Conservation (phyloP, 2,888 invertebrate species). For the Psococerastis gibbosa region DNA sequence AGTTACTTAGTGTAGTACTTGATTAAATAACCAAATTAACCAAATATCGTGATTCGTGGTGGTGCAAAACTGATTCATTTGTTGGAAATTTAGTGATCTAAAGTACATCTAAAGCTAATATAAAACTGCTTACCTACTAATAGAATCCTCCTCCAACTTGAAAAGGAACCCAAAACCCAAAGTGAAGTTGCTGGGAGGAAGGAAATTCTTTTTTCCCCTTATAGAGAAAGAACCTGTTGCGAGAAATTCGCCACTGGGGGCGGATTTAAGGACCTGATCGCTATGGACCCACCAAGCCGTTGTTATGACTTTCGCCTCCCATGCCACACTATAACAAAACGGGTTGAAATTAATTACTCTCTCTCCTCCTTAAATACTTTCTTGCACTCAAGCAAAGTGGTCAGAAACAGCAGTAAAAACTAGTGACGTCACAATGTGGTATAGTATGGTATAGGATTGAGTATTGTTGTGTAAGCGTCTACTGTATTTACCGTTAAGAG, state of each 20-base stretch:
- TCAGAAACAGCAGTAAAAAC: too few relatives aligned
- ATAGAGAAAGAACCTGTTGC: constrained; percentile 95
- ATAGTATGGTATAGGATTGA: too few relatives aligned
- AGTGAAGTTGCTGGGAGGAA: constrained; percentile 78
- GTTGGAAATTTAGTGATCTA: too few relatives aligned
- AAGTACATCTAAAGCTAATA: too few relatives aligned
- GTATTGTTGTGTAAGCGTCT: too few relatives aligned
- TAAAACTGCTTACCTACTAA: constrained; percentile 38
- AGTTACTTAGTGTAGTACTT: too few relatives aligned
- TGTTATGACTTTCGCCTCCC: constrained; percentile 94
- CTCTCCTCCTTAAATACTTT: constrained; percentile 14
- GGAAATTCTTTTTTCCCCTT: constrained; percentile 90
- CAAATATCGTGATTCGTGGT: too few relatives aligned
- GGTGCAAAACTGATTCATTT: too few relatives aligned
- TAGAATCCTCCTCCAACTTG: constrained; percentile 73
- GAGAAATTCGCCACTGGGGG: constrained; percentile 93
- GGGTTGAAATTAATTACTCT: constrained; percentile 12
- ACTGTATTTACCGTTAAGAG: too few relatives aligned
- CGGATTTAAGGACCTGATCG: constrained; percentile 91
- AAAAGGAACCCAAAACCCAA: constrained; percentile 91
- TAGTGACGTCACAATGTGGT: too few relatives aligned
- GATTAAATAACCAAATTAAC: too few relatives aligned
- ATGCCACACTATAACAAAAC: constrained; percentile 60
- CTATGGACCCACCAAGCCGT: constrained; percentile 95
- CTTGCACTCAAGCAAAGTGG: too few relatives aligned